Conservation (phyloP, 2,888 invertebrate genomes). For the Minunthozetes semirufus region DNA sequence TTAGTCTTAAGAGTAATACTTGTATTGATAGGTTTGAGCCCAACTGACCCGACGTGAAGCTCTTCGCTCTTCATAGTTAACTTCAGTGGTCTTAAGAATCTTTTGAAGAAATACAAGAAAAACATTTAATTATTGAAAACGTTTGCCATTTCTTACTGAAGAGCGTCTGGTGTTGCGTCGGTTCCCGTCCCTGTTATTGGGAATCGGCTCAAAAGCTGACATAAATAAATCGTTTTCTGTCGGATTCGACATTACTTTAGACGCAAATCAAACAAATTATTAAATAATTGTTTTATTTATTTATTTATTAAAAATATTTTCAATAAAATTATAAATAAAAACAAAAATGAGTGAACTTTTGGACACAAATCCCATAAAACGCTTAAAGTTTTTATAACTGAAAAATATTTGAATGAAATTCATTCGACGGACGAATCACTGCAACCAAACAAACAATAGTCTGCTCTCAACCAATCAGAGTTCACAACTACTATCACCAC, state of each 20-base stretch:
- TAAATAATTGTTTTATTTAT: not conserved
- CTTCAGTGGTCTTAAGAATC: not conserved
- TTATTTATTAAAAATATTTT: not conserved
- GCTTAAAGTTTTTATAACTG: no score
- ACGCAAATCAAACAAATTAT: not conserved
- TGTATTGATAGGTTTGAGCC: slow-evolving; percentile 23
- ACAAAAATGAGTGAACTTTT: no score
- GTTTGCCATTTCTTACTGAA: not conserved
- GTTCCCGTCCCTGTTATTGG: not conserved
- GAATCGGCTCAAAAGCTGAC: not conserved
- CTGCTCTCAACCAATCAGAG: no score
- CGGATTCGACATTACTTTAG: not conserved
- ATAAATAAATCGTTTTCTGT: not conserved
- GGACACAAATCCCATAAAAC: no score
- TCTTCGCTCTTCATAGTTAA: not conserved
- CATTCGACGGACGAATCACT: no score
- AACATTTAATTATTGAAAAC: not conserved
- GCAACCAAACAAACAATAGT: no score
- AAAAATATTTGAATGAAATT: no score
- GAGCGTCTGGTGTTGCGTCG: not conserved
- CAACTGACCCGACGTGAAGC: slow-evolving; percentile 12
- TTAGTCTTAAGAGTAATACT: not conserved
- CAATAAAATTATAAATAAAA: no score
- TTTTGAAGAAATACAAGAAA: not conserved
- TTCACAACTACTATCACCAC: no score